Conservation (phyloP, 2,797 vertebrate genomes). For the Phrynocephalus guinanensis region DNA sequence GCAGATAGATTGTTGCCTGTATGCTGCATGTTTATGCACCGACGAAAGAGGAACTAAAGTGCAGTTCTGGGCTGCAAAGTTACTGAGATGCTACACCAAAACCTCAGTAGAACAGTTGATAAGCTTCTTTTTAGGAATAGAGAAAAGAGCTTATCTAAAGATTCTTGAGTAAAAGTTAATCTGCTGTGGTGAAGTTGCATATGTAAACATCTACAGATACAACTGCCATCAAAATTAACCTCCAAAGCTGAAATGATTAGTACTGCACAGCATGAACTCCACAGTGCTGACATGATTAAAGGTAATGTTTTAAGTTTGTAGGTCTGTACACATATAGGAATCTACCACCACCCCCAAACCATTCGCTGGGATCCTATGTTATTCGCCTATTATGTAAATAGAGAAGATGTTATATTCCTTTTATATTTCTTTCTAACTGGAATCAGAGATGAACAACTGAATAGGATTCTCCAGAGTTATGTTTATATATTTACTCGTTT, state of each 20-base stretch:
- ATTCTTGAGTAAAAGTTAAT: neutral
- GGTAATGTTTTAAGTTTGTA: neutral
- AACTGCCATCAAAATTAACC: neutral
- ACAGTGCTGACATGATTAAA: neutral
- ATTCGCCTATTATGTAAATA: neutral
- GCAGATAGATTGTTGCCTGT: too few species aligned
- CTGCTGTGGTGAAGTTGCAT: neutral
- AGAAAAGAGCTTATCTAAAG: neutral
- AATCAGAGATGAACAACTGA: neutral
- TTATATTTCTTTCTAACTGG: neutral
- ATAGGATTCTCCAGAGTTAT: neutral
- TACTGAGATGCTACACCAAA: neutral
- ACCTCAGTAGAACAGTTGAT: neutral
- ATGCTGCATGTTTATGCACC: too few species aligned
- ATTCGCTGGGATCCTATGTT: neutral
- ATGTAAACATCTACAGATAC: neutral
- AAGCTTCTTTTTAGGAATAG: neutral
- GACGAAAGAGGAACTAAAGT: too few species aligned
- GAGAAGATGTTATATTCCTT: neutral
- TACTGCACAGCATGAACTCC: neutral
- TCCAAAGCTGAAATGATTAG: neutral
- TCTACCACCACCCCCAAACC: neutral
- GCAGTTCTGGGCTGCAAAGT: neutral
- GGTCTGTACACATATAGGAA: neutral
- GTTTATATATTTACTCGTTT: neutral